phyloP scores from a whole-genome alignment of 2,797 vertebrate species.

The Prunella strophiata region DNA sequence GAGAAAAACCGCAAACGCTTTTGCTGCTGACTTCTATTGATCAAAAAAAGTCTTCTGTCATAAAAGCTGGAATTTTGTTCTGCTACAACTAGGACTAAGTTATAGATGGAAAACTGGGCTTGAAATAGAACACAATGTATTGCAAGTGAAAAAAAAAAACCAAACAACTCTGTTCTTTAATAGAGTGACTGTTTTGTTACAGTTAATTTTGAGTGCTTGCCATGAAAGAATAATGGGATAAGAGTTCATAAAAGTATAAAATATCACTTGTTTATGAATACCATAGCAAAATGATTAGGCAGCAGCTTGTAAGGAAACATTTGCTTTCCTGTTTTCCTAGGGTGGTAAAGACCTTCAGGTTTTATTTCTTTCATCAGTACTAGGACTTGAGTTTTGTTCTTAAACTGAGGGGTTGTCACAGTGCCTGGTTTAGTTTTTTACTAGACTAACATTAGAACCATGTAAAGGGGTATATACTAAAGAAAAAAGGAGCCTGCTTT shows the following conservation, averaged over 20 bases:
- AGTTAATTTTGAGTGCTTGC: constrained; percentile 31
- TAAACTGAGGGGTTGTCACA: not conserved
- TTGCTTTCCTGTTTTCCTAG: constrained; percentile 23
- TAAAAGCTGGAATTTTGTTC: constrained; percentile 69
- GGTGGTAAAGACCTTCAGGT: constrained; percentile 11
- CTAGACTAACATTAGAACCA: not conserved
- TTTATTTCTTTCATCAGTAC: constrained; percentile 18
- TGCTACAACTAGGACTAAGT: constrained; percentile 40
- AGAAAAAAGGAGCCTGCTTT: not conserved
- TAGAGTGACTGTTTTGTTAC: not conserved
- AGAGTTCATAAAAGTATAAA: constrained; percentile 36
- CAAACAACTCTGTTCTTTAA: not conserved
- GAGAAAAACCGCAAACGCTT: constrained; percentile 69
- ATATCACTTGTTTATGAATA: constrained; percentile 43
- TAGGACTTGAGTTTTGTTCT: not conserved
- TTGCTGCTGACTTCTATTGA: constrained; percentile 69
- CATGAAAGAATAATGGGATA: constrained; percentile 30
- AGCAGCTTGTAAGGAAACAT: constrained; percentile 3
- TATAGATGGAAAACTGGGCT: constrained; percentile 59
- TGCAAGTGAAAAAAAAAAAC: constrained; percentile 11
- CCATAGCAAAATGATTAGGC: constrained; percentile 24
- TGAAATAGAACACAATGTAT: constrained; percentile 48
- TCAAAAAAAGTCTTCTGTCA: constrained; percentile 70
- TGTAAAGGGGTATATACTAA: not conserved
- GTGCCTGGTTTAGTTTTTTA: not conserved